Evolutionary conservation across 2,888 invertebrate genomes (phyloP).

Genomic region (Chalcosyrphus nemorum): DNA sequence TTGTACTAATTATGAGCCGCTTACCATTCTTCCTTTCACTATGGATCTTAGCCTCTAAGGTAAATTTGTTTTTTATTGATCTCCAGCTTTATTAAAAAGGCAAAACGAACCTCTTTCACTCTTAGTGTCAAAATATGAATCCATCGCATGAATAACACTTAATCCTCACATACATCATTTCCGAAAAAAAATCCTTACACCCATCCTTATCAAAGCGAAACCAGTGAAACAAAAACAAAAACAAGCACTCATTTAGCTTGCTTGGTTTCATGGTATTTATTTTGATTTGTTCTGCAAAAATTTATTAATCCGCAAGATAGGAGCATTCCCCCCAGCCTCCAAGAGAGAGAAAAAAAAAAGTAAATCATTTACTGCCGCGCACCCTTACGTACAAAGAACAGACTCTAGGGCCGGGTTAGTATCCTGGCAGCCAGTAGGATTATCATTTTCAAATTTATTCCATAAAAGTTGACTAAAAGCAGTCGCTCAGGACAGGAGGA

Average conservation of each 20-base stretch:
- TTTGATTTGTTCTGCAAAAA: slow-evolving; percentile 42
- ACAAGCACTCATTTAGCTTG: slow-evolving; percentile 19
- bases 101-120: no score
- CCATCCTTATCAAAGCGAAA: slow-evolving; percentile 6
- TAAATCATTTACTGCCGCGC: slow-evolving; percentile 11
- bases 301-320: slow-evolving; percentile 24
- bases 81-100: no score
- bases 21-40: no score
- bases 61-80: no score
- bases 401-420: background rate
- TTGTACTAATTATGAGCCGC: no score
- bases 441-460: slow-evolving; percentile 26
- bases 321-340: no score
- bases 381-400: background rate
- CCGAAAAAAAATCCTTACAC: background rate
- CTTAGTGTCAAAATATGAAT: background rate
- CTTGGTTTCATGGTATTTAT: slow-evolving; percentile 14
- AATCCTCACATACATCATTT: slow-evolving; percentile 14
- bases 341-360: background rate
- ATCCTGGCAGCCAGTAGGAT: background rate
- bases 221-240: background rate
- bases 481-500: background rate
- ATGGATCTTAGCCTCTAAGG: no score
- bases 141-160: slow-evolving; percentile 10
- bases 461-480: slow-evolving; percentile 17